Conservation (phyloP, 2,888 invertebrate genomes). For the Macrosoma leucophasiata region DNA sequence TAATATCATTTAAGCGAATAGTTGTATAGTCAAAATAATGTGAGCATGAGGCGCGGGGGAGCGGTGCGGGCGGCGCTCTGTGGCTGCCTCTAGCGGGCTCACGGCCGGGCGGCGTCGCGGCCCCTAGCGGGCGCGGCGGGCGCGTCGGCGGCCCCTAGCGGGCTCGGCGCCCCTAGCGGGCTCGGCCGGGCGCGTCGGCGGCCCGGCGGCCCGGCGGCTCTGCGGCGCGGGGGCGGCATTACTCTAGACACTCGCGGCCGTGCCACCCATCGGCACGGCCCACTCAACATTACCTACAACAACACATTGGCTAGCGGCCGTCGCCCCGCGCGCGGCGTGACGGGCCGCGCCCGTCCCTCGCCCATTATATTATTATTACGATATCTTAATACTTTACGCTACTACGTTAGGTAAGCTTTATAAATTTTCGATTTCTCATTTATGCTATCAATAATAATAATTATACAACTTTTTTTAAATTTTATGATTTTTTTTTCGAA, state of each 20-base stretch:
- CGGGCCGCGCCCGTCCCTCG: conserved; percentile 53
- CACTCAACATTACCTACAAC: conserved; percentile 36
- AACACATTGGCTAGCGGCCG: conserved; percentile 42
- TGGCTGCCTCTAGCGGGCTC: conserved; percentile 10
- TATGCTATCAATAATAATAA: conserved; percentile 73
- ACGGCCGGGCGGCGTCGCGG: conserved; percentile 5
- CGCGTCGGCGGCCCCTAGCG: conserved; percentile 11
- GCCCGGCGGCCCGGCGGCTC: conserved; percentile 21
- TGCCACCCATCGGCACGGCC: conserved; percentile 21
- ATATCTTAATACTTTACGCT: conserved; percentile 75
- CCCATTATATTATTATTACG: conserved; percentile 64
- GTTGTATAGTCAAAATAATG: conserved; percentile 74
- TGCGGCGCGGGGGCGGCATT: conserved; percentile 21
- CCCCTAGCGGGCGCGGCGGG: conserved; percentile 27
- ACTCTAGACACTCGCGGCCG: conserved; percentile 19
- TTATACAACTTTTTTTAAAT: conserved; percentile 76
- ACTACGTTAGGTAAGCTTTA: conserved; percentile 75
- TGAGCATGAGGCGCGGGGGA: conserved; percentile 66
- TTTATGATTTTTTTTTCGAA: conserved; percentile 72
- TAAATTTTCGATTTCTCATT: conserved; percentile 73
- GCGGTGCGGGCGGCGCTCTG: conserved; percentile 40
- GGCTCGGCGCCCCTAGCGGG: no score
- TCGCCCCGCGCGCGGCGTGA: conserved; percentile 25
- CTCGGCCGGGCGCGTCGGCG: conserved; percentile 17
- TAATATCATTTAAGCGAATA: conserved; percentile 75